Conservation (phyloP, 2,113 vertebrate species). For the Sapajus apella region DNA sequence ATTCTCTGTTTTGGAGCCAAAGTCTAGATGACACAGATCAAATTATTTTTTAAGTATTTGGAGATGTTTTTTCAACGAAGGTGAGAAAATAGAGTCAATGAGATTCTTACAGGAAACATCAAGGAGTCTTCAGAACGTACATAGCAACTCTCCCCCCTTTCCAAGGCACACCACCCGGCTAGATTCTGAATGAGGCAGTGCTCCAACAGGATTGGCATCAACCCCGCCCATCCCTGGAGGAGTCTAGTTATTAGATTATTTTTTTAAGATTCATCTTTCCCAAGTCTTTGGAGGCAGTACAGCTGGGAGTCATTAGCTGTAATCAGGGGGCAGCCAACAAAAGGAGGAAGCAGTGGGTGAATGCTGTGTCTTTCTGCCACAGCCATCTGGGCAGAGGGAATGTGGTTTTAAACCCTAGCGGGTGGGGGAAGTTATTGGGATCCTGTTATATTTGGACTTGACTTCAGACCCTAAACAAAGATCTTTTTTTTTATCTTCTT, state of each 20-base stretch:
- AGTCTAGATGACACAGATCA: background rate
- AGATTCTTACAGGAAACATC: background rate
- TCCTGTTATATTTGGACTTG: slow-evolving; percentile 79
- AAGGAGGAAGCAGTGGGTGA: slow-evolving; percentile 75
- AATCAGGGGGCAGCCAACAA: slow-evolving; percentile 79
- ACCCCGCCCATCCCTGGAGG: slow-evolving; percentile 67
- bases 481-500: background rate
- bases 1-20: background rate
- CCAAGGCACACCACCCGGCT: background rate
- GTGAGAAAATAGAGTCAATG: background rate
- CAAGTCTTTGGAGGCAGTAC: slow-evolving; percentile 73
- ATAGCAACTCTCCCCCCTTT: background rate
- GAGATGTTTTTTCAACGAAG: background rate
- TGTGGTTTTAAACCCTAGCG: slow-evolving; percentile 73
- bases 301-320: slow-evolving; percentile 80
- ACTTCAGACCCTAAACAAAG: slow-evolving; percentile 76
- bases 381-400: slow-evolving; percentile 79
- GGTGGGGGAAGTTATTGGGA: slow-evolving; percentile 69
- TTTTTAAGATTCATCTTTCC: slow-evolving; percentile 74
- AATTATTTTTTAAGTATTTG: background rate
- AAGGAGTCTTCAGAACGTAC: background rate
- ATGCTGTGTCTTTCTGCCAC: slow-evolving; percentile 73
- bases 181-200: slow-evolving; percentile 44
- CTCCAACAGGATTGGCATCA: slow-evolving; percentile 57
- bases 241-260: slow-evolving; percentile 79